These are phyloP conservation scores for Tinea semifulvella DNA, from an alignment of 2,888 invertebrate species.

Conservation along the genomic window DNA sequence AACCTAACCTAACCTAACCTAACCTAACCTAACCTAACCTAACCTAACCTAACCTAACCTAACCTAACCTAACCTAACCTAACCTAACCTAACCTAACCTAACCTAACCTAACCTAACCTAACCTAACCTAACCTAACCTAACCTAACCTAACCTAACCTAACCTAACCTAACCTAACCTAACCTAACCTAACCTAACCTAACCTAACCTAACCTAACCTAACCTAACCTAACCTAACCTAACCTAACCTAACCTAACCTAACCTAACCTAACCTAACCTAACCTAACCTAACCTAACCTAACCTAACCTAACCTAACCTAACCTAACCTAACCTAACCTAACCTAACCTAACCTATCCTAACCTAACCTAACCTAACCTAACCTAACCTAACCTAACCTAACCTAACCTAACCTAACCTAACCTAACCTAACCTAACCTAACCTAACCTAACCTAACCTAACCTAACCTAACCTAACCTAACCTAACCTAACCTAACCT, in stretches of 20 bases:
- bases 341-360: slow-evolving; percentile 11
- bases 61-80: slow-evolving; percentile 14
- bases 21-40: slow-evolving; percentile 12
- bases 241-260: slow-evolving; percentile 12
- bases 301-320: slow-evolving; percentile 12
- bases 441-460: slow-evolving; percentile 12
- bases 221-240: slow-evolving; percentile 14
- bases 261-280: slow-evolving; percentile 12
- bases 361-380: slow-evolving; percentile 12
- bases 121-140: slow-evolving; percentile 13
- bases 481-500: slow-evolving; percentile 10
- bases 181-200: slow-evolving; percentile 12
- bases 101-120: slow-evolving; percentile 13
- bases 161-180: slow-evolving; percentile 11
- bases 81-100: slow-evolving; percentile 13
- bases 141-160: slow-evolving; percentile 13
- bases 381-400: slow-evolving; percentile 12
- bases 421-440: slow-evolving; percentile 12
- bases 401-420: slow-evolving; percentile 12
- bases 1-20: slow-evolving; percentile 8
- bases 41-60: slow-evolving; percentile 12
- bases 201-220: slow-evolving; percentile 12
- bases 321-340: slow-evolving; percentile 9
- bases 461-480: slow-evolving; percentile 12
- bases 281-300: slow-evolving; percentile 12